Evolutionary conservation across 1,140 invertebrate species (phyloP), one percentile per base, ranked within the genome.

Genomic region (Drosophila kanapiae): DNA sequence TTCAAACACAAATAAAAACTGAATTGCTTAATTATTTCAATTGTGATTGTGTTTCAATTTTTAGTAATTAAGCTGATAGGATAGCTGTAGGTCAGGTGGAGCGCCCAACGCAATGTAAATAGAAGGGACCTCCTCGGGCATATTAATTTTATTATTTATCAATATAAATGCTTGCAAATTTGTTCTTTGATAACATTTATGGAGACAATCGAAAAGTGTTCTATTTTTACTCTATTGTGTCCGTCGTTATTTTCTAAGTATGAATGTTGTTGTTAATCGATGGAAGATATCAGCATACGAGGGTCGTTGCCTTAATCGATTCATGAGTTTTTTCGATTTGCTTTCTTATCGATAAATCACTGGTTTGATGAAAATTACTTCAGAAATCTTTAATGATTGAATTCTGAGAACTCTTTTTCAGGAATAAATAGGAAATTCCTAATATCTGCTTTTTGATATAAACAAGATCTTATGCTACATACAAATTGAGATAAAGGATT

Each of bases 131-230:
- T 10, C 27, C 45, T 40, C 6, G 3, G 13, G 5, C 6, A n/a
- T 29, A 29, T 11, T 23, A 38, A 31, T 38, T 64, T 33, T 6
- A 16, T 11, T 29, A 33, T 38, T 14, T 56, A 42, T 31, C 38
- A 31, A 29, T 45, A 31, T 40, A 13, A 8, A 31, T 16, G 8
- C 11, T 35, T 14, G 35, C 27, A 16, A 54, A 31, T 42, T 33
- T n/a, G 29, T 64, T 56, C 27, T 64, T 56, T 33, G 61, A 29
- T 1, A 23, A 63, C 48, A 40, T 63, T 54, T 33, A 11, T 27
- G 61, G 33, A 35, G n/a, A 35, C 4, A 35, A 43, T 33, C 29
- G 38, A 64, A 45, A 57, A 27, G 53, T n/a, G 33, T 31, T 61
- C 33, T 61, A 61, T 61, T 49, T 38, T 38, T 49, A 27, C 6